A percentile compares a stretch with the other conserved stretches of the same genome.
Conservation (phyloP, 2,113 vertebrate genomes). For the Oxyura jamaicensis region DNA sequence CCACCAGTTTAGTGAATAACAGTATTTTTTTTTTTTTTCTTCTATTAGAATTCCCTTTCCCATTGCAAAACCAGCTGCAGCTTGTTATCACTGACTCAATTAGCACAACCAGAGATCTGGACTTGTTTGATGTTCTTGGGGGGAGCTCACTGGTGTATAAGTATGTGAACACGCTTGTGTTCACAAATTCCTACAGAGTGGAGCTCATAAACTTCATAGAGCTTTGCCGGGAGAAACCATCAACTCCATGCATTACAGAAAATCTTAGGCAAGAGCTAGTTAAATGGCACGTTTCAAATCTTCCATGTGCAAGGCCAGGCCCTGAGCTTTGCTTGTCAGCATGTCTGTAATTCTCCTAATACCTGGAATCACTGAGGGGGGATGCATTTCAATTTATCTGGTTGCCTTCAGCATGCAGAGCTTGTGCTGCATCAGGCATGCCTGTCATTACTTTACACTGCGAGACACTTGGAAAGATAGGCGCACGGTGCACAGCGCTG, state of each 20-base stretch:
- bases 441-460: neutral
- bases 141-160: neutral
- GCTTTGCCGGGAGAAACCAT: neutral
- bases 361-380: neutral
- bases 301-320: neutral
- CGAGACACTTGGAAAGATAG: neutral
- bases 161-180: accelerated
- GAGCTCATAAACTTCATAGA: neutral
- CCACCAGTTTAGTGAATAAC: neutral
- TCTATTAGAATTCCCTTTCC: neutral
- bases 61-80: neutral
- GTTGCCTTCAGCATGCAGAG: neutral
- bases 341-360: neutral
- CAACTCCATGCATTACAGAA: neutral
- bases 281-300: accelerated
- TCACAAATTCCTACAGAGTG: accelerated
- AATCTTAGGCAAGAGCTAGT: neutral
- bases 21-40: neutral
- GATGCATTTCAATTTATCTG: neutral
- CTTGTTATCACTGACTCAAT: neutral
- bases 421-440: neutral
- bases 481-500: accelerated
- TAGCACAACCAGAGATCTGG: neutral
- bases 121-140: neutral
- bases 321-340: neutral